A percentile compares a stretch with the other conserved stretches of the same genome.
Conservation (phyloP, 2,113 vertebrate genomes). For the Antennarius striatus region DNA sequence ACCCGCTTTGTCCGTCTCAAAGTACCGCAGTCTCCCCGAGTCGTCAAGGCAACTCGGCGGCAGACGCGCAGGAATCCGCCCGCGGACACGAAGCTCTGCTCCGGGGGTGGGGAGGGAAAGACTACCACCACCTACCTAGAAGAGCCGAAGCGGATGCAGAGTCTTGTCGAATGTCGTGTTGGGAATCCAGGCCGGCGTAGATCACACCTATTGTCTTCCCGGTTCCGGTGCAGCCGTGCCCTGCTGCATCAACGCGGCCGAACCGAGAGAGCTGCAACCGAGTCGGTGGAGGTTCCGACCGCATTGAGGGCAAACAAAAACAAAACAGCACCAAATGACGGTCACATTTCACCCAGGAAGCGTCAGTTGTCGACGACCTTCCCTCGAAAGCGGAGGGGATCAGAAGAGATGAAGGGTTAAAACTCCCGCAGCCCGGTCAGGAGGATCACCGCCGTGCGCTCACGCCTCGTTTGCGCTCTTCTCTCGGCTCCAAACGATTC, state of each 20-base stretch:
- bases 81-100: background rate
- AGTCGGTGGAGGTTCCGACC: constrained; percentile 34
- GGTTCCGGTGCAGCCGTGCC: constrained; percentile 43
- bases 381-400: background rate
- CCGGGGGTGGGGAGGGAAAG: background rate
- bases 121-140: constrained; percentile 33
- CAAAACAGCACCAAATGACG: background rate
- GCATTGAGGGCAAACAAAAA: constrained; percentile 17
- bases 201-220: constrained; percentile 63
- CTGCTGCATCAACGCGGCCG: constrained; percentile 69
- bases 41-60: constrained; percentile 50
- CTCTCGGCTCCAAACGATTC: background rate
- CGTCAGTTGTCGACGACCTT: background rate
- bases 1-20: constrained; percentile 37
- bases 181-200: constrained; percentile 37
- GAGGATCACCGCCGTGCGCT: background rate
- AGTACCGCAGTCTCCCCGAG: constrained; percentile 58
- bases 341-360: constrained; percentile 41
- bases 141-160: constrained; percentile 40
- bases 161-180: constrained; percentile 10
- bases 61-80: constrained; percentile 7
- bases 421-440: constrained; percentile 33
- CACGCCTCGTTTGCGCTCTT: background rate
- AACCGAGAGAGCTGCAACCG: constrained; percentile 42
- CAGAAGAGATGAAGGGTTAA: constrained; percentile 43